Evolutionary conservation across 2,113 vertebrate genomes (phyloP).

Genomic region (Lanius ludovicianus): DNA sequence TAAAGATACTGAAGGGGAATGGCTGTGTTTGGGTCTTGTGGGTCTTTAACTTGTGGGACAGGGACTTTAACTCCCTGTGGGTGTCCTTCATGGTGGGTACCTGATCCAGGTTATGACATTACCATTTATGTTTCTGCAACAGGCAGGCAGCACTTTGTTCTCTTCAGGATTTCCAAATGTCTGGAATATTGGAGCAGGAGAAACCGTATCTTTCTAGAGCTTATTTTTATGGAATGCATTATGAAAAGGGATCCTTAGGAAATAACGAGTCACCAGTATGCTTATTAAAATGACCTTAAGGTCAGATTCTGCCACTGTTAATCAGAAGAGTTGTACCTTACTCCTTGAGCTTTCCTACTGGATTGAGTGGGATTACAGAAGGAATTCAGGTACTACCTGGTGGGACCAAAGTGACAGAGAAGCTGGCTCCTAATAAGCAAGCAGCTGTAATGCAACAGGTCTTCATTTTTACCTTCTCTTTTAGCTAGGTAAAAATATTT

Average conservation of each 20-base stretch:
- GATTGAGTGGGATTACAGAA: conserved; percentile 32
- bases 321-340: conserved; percentile 52
- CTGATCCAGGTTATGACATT: not conserved
- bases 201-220: not conserved
- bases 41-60: not conserved
- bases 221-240: conserved; percentile 46
- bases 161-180: not conserved
- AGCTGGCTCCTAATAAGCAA: not conserved
- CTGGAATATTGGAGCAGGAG: not conserved
- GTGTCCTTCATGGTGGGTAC: not conserved
- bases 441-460: not conserved
- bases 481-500: not conserved
- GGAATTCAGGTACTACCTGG: conserved; percentile 27
- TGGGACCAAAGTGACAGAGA: not conserved
- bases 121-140: not conserved
- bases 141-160: not conserved
- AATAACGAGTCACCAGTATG: conserved; percentile 12
- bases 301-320: conserved; percentile 59
- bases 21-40: not conserved
- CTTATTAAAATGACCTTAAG: conserved; percentile 65
- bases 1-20: not conserved
- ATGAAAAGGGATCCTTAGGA: conserved; percentile 24
- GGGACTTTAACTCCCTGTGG: not conserved
- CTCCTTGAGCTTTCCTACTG: not conserved
- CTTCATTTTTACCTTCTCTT: not conserved